Evolutionary conservation across 1,140 invertebrate species (phyloP), one percentile per base, ranked within the genome.

Genomic region (Pachypeltis micranthus): DNA sequence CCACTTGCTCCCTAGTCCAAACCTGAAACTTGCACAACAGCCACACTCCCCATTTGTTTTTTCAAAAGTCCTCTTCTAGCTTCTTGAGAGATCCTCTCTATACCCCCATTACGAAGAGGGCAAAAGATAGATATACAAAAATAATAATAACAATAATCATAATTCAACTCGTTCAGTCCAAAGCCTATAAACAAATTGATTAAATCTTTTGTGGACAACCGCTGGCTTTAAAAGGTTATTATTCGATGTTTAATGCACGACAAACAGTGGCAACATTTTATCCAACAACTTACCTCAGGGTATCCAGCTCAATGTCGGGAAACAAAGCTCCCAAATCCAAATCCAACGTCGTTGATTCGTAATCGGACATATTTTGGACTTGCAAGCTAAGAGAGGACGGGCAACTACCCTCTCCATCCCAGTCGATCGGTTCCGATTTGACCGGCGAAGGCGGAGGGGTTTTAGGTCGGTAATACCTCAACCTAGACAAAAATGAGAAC

Each of bases 271-370:
- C 14, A 7, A 23, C 14, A 54, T 7, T 12, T 23, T 21, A 54
- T 12, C 14, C 23, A 54, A 54, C 23, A 12, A 24, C 55, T 12
- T 1, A 10, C 26, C 25, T 63, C 24, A 66, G 19, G 1, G 19
- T 55, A 16, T 61, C 65, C 24, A 34, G 24, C 2, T 63, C 60
- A 23, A 64, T 39, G n/a, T 65, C 62, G 3, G 66, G 66, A 44
- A 67, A 67, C 27, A 68, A 59, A 19, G 65, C 65, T n/a, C 29
- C 44, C 25, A 68, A 57, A 28, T 68, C 62, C 19, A 66, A 34
- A 34, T 67, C 59, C n/a, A 65, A 28, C 2, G 44, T 54, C n/a
- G 60, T 59, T 1, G 27, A 24, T 14, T 66, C 59, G 23, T 21
- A 24, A 29, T 66, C 62, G 24, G 34, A 29, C 26, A 60, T 23